Evolutionary conservation across 2,888 invertebrate species (phyloP).

Genomic region (Ernsta delagoae): DNA sequence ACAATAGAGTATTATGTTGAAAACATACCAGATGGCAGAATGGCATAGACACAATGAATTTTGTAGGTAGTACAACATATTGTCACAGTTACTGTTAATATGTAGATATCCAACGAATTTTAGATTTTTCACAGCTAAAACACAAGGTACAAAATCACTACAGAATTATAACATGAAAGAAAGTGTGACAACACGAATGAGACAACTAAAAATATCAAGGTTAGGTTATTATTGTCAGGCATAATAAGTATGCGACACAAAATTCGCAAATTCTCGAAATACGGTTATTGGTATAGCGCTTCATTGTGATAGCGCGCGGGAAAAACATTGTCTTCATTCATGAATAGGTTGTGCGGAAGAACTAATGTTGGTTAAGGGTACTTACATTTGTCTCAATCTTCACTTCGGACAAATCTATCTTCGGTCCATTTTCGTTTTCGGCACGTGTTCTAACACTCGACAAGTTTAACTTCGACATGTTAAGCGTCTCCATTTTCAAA

Average conservation of each 20-base stretch:
- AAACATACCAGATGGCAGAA: constrained; percentile 7
- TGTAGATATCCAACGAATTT: neutral
- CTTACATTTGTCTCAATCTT: constrained; percentile 68
- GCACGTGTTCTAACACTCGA: constrained; percentile 67
- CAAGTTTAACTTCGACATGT: constrained; percentile 75
- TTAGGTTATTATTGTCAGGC: constrained; percentile 5
- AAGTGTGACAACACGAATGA: neutral
- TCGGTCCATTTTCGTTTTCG: constrained; percentile 57
- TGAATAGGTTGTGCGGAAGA: constrained; percentile 13
- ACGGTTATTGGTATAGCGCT: neutral
- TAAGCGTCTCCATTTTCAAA: constrained; percentile 72
- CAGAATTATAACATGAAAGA: no score
- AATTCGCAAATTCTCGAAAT: no score
- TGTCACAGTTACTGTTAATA: no score
- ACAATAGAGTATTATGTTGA: constrained; percentile 37
- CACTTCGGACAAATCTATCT: constrained; percentile 57
- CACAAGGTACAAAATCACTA: no score
- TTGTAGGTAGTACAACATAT: no score
- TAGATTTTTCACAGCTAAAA: constrained; percentile 16
- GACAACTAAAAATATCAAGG: constrained; percentile 23
- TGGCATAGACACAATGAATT: neutral
- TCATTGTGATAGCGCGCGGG: constrained; percentile 8
- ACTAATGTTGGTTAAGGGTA: constrained; percentile 14
- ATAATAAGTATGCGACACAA: no score
- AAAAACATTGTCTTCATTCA: constrained; percentile 20